Evolutionary conservation across 2,888 invertebrate species (phyloP).

Genomic region (Perizoma flavofasciatum): DNA sequence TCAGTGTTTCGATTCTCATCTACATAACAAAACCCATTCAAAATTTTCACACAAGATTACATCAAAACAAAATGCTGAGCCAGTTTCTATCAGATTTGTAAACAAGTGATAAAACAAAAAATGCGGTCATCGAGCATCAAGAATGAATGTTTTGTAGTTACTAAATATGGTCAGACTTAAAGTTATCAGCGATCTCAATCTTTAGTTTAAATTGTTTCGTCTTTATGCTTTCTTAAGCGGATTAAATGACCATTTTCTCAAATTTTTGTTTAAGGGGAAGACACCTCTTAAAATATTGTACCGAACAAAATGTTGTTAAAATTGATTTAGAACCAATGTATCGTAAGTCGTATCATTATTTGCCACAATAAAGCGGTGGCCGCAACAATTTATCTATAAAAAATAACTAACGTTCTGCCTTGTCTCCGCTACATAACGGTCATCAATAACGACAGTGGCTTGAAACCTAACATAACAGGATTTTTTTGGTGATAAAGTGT

Average conservation of each 20-base stretch:
- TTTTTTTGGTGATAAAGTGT: no score
- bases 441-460: no score
- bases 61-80: constrained; percentile 18
- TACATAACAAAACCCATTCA: background rate
- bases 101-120: constrained; percentile 27
- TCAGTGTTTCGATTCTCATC: no score
- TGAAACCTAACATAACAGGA: no score
- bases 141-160: constrained; percentile 33
- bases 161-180: constrained; percentile 40
- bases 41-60: constrained; percentile 31
- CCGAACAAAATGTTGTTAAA: no score
- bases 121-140: constrained; percentile 30
- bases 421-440: no score
- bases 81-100: constrained; percentile 25
- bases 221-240: constrained; percentile 65
- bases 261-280: constrained; percentile 52
- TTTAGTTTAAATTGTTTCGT: constrained; percentile 54
- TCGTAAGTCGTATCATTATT: no score
- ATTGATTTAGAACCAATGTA: no score
- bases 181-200: constrained; percentile 57
- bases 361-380: no score
- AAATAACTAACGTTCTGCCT: no score
- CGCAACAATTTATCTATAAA: no score
- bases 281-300: background rate
- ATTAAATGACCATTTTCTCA: constrained; percentile 59